Evolutionary conservation across 2,888 invertebrate species (phyloP), one percentile per base, ranked within the genome.

Genomic region (Ligdia adustata): DNA sequence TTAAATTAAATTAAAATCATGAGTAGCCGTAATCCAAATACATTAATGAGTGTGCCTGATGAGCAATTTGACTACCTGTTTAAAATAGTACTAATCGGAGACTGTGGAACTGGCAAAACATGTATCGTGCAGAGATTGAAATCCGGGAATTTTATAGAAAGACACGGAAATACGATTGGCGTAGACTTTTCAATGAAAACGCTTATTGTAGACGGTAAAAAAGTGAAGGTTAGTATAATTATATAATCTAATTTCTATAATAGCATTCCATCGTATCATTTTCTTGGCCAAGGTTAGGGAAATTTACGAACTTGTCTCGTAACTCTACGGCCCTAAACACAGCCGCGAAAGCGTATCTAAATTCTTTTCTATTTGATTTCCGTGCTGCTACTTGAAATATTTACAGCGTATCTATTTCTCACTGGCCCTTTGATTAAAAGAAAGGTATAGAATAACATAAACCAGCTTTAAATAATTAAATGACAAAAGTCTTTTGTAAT

Each of bases 111-210:
- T 18, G 97, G 98, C 15, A 98, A 98, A 91, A 98, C 98, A 53
- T 98, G 95, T 73, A 96, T 99, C 61, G 98, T 99, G 49, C 98
- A 98, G 85, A 93, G 98, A 64, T 96, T 99, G 84, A 97, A 97
- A 82, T 97, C 97, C 52, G 99, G 98, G 50, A 97, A 97, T 66
- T 99, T 97, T 76, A 95, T 98, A 60, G 98, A 99, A 89, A 92
- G 96, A 61, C 98, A 98, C 88, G 98, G 98, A 48, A 98, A 97
- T 78, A 99, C 99, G 33, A 99, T 99, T 75, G 98, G 98, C 56
- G 98, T 99, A 44, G 98, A 99, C 88, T 99, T 99, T 91, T 98
- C 98, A 52, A 99, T 98, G 98, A 98, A 98, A 93, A 98, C 98
- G 40, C 93, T 99, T 26, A 92, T 95, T 61, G 95, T 98, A 33